phyloP scores from a whole-genome alignment of 2,113 vertebrate genomes.

The Tursiops truncatus region DNA sequence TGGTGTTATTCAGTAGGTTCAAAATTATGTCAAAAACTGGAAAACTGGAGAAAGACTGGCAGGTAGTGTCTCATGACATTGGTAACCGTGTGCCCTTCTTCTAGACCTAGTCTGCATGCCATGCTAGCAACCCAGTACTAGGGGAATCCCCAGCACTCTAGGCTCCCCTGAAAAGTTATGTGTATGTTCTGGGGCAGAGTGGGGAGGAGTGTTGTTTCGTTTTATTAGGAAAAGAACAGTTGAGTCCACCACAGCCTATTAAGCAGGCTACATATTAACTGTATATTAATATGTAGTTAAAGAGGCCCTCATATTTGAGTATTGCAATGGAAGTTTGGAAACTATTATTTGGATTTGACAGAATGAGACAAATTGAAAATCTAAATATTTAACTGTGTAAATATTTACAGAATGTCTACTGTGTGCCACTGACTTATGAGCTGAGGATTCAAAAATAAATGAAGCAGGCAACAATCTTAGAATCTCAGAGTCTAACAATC shows the following conservation, averaged over 20 bases:
- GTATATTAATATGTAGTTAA: background rate
- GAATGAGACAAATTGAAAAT: background rate
- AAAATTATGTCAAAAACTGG: background rate
- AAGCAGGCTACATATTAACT: background rate
- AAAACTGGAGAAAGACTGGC: background rate
- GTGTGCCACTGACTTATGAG: background rate
- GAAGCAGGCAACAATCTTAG: background rate
- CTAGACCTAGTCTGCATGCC: background rate
- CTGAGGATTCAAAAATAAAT: background rate
- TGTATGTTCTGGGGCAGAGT: background rate
- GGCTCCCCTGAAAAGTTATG: background rate
- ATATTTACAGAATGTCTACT: background rate
- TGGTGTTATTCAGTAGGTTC: background rate
- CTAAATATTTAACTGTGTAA: background rate
- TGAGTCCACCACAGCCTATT: background rate
- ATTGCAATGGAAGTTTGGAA: background rate
- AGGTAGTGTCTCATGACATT: background rate
- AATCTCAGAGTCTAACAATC: background rate
- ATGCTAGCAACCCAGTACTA: background rate
- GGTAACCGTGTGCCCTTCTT: background rate
- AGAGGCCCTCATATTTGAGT: background rate
- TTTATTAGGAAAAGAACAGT: background rate
- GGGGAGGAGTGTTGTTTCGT: background rate
- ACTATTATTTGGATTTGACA: background rate
- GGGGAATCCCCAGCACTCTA: no score